Evolutionary conservation across 1,140 invertebrate species (phyloP).

Genomic region (Brachionus sp.): DNA sequence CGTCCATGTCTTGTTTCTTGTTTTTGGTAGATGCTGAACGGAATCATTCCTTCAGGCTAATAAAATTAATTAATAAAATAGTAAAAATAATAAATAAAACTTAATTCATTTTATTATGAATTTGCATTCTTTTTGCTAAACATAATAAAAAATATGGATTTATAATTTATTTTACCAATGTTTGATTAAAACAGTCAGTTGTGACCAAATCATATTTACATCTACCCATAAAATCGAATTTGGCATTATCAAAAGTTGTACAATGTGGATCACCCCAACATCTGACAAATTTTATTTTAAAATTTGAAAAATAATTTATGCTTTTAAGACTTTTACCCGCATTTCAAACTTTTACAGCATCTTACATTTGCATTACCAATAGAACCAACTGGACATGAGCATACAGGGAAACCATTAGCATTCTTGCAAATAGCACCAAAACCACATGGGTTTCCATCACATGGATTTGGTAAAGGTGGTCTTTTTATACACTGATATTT

Average conservation of each 20-base stretch:
- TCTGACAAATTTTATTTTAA: neutral
- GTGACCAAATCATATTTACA: conserved; percentile 42
- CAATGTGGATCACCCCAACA: conserved; percentile 43
- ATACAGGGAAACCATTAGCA: neutral
- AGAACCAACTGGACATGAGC: conserved; percentile 14
- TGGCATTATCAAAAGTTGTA: conserved; percentile 20
- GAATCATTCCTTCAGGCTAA: conserved; percentile 7
- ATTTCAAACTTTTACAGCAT: neutral
- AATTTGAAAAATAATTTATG: neutral
- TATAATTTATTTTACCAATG: conserved; percentile 19
- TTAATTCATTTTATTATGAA: too few relatives aligned
- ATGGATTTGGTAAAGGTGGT: neutral
- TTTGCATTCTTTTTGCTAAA: too few relatives aligned
- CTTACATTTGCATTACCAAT: neutral
- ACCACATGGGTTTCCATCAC: conserved; percentile 10
- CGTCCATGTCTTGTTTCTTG: conserved; percentile 12
- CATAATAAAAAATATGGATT: neutral
- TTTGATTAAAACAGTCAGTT: conserved; percentile 24
- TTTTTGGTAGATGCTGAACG: conserved; percentile 26
- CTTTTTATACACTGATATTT: neutral
- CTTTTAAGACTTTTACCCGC: neutral
- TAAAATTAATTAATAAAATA: neutral
- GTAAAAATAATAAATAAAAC: neutral
- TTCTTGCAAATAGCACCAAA: neutral
- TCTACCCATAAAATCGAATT: conserved; percentile 28